A percentile compares a stretch with the other conserved stretches of the same genome.
phyloP scores from a whole-genome alignment of 2,113 vertebrate species.

The Galemys pyrenaicus region DNA sequence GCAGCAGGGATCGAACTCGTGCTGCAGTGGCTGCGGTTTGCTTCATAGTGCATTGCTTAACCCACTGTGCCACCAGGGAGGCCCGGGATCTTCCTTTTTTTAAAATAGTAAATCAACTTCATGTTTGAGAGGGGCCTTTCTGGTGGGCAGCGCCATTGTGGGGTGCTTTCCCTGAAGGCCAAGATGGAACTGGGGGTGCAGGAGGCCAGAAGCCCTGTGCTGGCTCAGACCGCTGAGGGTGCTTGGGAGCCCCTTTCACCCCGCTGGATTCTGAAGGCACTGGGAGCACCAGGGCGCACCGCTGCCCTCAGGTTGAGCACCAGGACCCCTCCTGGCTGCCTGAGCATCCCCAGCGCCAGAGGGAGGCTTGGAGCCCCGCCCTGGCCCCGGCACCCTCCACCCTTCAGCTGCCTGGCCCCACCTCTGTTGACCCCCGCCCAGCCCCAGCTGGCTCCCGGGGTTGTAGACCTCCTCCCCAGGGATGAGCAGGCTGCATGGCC shows the following conservation, averaged over 20 bases:
- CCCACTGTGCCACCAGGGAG: too few species aligned
- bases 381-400: not conserved
- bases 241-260: rapidly evolving
- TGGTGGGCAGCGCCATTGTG: not conserved
- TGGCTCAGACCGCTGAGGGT: not conserved
- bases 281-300: too few species aligned
- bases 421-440: too few species aligned
- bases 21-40: too few species aligned
- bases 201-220: not conserved
- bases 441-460: rapidly evolving
- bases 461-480: not conserved
- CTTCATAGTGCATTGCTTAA: too few species aligned
- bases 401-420: not conserved
- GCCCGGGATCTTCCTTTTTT: too few species aligned
- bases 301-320: too few species aligned
- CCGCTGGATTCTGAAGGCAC: not conserved
- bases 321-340: not conserved
- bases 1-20: too few species aligned
- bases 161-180: not conserved
- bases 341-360: not conserved
- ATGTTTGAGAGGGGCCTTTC: not conserved
- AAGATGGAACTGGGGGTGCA: not conserved
- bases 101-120: not conserved
- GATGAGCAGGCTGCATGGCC: not conserved
- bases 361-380: not conserved